A percentile compares a stretch with the other conserved stretches of the same genome.
phyloP scores from a whole-genome alignment of 2,113 vertebrate species.

The Aldabrachelys gigantea region DNA sequence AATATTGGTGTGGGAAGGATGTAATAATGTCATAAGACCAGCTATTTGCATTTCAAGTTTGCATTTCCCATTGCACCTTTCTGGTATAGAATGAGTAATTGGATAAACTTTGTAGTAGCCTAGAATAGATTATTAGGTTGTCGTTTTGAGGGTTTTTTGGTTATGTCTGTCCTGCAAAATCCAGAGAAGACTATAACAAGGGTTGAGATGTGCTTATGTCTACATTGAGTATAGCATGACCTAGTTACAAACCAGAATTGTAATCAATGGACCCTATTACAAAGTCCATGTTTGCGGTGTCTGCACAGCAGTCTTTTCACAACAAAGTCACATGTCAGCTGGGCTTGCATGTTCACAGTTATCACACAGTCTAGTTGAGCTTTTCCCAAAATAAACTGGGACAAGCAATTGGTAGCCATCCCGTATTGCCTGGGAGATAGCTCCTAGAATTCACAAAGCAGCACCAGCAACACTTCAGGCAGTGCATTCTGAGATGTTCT shows the following conservation, averaged over 20 bases:
- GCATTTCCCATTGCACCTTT: not conserved
- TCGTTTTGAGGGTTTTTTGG: not conserved
- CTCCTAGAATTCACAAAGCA: not conserved
- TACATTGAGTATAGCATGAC: not conserved
- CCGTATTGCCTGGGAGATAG: not conserved
- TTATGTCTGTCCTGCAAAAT: not conserved
- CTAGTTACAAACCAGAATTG: no score
- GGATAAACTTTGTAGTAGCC: not conserved
- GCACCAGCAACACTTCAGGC: not conserved
- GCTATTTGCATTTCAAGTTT: not conserved
- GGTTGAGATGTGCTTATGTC: not conserved
- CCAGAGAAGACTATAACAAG: not conserved
- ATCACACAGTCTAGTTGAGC: no score
- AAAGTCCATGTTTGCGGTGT: not conserved
- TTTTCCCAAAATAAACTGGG: no score
- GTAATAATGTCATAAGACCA: not conserved
- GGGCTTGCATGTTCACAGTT: no score
- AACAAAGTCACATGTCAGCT: no score
- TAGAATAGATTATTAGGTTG: not conserved
- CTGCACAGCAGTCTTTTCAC: no score
- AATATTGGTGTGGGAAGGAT: not conserved
- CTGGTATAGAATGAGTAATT: not conserved
- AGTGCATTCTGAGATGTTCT: not conserved
- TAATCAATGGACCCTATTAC: not conserved
- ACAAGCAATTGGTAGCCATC: not conserved